A percentile compares a stretch with the other conserved stretches of the same genome.
Conservation (phyloP, 2,888 invertebrate genomes). For the Mellilla xanthometata region DNA sequence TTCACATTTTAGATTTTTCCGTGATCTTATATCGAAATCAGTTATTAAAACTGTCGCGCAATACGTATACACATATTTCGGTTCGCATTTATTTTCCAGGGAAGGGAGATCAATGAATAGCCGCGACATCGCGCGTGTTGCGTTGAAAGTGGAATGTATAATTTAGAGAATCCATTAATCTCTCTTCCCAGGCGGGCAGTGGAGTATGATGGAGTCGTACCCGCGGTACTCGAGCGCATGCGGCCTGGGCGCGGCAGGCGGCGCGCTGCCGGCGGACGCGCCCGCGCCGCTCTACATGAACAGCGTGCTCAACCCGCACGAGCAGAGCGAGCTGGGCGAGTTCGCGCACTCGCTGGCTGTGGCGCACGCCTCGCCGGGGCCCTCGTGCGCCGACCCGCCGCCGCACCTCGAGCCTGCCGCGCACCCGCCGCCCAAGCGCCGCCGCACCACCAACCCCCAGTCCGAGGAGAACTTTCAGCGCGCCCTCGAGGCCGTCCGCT, state of each 20-base stretch:
- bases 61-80: too few species aligned
- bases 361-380: constrained; percentile 67
- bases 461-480: constrained; percentile 92
- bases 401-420: constrained; percentile 48
- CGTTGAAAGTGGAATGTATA: constrained; percentile 27
- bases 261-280: constrained; percentile 51
- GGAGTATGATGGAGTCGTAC: constrained; percentile 93
- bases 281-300: constrained; percentile 83
- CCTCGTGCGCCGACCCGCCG: constrained; percentile 64
- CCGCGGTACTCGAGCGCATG: constrained; percentile 88
- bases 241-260: constrained; percentile 47
- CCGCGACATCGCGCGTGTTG: constrained; percentile 18
- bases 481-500: constrained; percentile 91
- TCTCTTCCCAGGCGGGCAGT: constrained; percentile 91
- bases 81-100: constrained; percentile 60
- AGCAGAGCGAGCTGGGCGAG: constrained; percentile 61
- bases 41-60: too few species aligned
- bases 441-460: constrained; percentile 90
- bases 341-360: constrained; percentile 60
- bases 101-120: constrained; percentile 78
- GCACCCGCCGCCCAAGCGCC: constrained; percentile 82
- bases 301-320: constrained; percentile 70
- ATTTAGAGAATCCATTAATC: constrained; percentile 77
- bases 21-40: too few species aligned
- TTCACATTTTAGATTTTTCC: too few species aligned